Base-by-base conservation (phyloP, 2,888 invertebrate species). In the Zygothrica quintamaculata region DNA sequence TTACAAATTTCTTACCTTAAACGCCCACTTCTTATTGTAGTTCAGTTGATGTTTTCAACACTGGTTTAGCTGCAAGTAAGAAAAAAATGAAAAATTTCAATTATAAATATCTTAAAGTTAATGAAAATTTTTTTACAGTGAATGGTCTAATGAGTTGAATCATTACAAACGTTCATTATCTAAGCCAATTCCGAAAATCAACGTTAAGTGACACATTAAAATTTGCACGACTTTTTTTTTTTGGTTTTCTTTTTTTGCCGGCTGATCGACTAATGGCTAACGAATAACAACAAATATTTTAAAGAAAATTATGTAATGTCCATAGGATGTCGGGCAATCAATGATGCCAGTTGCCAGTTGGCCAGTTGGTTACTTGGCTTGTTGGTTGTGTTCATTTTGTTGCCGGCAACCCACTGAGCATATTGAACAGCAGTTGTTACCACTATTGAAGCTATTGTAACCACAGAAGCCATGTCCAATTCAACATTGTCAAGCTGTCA, bases 391-490 rank as follows among this genome's bases (percentile, higher is more conserved):
- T n/a, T n/a, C n/a, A n/a, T n/a, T 22, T 5, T 5, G 18, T 5
- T 22, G 18, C 8, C 22, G 8, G 18, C 55, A 53, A 15, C 42
- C 46, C 46, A 46, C 64, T 44, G 55, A 29, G 61, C 47, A 13
- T 15, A 4, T 25, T 7, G 37, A 15, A 26, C 40, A 47, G 33
- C 29, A 47, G 26, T 6, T 46, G 33, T 34, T 34, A 16, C 65
- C 57, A 48, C 37, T 40, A 39, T 22, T 26, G 22, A 15, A 33
- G 53, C 51, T 44, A 52, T 52, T 53, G 48, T 53, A 55, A 72
- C 79, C 77, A 53, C 73, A 69, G 84, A 59, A 80, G 81, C 81
- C 84, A 47, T 56, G 55, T 64, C 74, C 74, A 74, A 77, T 56
- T 55, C 47, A 29, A 29, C 60, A 61, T 60, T 70, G 65, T 66